Conservation (phyloP, 1,140 invertebrate species). For the Olivierus martensii region DNA sequence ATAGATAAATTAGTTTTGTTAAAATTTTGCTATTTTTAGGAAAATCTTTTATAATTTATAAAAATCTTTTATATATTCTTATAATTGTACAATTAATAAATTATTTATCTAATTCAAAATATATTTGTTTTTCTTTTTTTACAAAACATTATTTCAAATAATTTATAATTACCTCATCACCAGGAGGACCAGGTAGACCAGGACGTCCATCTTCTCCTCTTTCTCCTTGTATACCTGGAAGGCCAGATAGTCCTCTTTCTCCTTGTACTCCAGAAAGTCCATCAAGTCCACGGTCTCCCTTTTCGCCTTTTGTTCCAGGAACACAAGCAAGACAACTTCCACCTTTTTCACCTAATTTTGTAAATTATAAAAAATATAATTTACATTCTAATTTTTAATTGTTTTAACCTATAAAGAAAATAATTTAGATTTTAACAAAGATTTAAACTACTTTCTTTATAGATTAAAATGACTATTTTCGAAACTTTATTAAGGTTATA, state of each 20-base stretch:
- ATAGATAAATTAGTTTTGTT: too few relatives aligned
- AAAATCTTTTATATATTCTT: too few relatives aligned
- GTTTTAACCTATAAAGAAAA: slow-evolving; percentile 17
- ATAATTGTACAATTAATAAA: too few relatives aligned
- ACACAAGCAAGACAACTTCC: slow-evolving; percentile 53
- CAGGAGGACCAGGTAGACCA: slow-evolving; percentile 35
- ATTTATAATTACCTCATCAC: slow-evolving; percentile 21
- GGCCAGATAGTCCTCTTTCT: slow-evolving; percentile 10
- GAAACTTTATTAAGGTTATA: slow-evolving; percentile 14
- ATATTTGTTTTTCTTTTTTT: too few relatives aligned
- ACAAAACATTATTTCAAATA: too few relatives aligned
- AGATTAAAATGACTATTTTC: slow-evolving; percentile 23
- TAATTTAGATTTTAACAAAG: not conserved
- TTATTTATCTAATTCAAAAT: too few relatives aligned
- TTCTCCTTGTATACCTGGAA: slow-evolving; percentile 11
- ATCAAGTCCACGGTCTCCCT: slow-evolving; percentile 42
- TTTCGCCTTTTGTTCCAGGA: slow-evolving; percentile 41
- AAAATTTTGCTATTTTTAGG: too few relatives aligned
- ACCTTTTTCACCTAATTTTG: slow-evolving; percentile 61
- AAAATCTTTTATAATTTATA: too few relatives aligned
- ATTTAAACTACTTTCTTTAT: slow-evolving; percentile 45
- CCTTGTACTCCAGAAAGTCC: slow-evolving; percentile 41
- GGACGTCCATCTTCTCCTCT: slow-evolving; percentile 10
- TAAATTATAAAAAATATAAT: slow-evolving; percentile 45
- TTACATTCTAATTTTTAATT: slow-evolving; percentile 35